phyloP scores from a whole-genome alignment of 2,113 vertebrate genomes.

The Anseranas semipalmata region DNA sequence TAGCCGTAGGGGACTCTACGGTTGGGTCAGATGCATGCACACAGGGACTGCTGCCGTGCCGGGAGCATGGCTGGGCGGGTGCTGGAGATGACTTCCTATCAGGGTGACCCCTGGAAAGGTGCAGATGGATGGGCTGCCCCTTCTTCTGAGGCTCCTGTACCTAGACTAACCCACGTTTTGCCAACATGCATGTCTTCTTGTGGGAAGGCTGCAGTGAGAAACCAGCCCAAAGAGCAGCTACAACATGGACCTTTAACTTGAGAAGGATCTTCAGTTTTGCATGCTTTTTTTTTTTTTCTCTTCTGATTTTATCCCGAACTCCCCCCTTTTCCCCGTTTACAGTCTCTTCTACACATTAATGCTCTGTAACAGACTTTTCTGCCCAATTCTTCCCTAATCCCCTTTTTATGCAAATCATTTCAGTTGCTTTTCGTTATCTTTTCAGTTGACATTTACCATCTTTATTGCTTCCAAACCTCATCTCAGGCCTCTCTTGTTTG shows the following conservation, averaged over 20 bases:
- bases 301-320: not conserved
- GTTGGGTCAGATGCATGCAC: rapidly evolving
- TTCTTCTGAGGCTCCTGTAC: not conserved
- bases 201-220: not conserved
- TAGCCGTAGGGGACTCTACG: rapidly evolving
- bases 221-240: not conserved
- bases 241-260: not conserved
- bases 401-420: not conserved
- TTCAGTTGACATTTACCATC: constrained; percentile 30
- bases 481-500: not conserved
- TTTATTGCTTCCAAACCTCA: constrained; percentile 37
- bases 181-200: rapidly evolving
- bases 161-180: not conserved
- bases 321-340: not conserved
- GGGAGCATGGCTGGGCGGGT: rapidly evolving
- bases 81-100: not conserved
- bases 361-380: not conserved
- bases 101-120: not conserved
- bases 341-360: not conserved
- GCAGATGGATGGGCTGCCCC: not conserved
- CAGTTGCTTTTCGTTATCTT: constrained; percentile 46
- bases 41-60: rapidly evolving
- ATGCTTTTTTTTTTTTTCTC: not conserved
- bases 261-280: not conserved
- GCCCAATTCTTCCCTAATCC: not conserved